Conservation (phyloP, 2,888 invertebrate genomes). For the Leptopilina drosophilae region DNA sequence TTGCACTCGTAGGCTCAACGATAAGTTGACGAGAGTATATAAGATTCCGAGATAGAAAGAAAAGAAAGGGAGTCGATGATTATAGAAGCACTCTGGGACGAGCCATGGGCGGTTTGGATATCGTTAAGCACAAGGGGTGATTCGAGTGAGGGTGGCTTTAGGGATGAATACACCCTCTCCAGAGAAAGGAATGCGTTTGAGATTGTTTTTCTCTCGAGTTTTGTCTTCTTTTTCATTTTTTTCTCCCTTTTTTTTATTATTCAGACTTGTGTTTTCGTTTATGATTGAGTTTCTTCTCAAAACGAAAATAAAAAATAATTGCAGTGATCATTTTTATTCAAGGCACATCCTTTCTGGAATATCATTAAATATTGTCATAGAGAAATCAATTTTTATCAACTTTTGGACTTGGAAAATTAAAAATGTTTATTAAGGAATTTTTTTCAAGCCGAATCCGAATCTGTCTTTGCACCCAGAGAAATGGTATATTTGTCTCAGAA, state of each 20-base stretch:
- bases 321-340: constrained; percentile 10
- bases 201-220: constrained; percentile 15
- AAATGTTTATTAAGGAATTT: too few relatives aligned
- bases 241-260: constrained; percentile 6
- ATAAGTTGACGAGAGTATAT: constrained; percentile 28
- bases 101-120: constrained; percentile 52
- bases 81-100: constrained; percentile 37
- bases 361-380: too few relatives aligned
- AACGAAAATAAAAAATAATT: constrained; percentile 23
- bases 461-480: too few relatives aligned
- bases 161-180: constrained; percentile 45
- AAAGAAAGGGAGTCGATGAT: constrained; percentile 32
- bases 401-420: too few relatives aligned
- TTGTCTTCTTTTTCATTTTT: too few relatives aligned
- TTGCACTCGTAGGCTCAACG: constrained; percentile 31
- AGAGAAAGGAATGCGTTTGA: constrained; percentile 46
- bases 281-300: constrained; percentile 28
- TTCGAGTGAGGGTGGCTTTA: constrained; percentile 48
- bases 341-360: too few relatives aligned
- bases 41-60: constrained; percentile 14
- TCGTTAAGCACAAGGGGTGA: constrained; percentile 48
- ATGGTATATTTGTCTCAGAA: too few relatives aligned
- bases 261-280: constrained; percentile 35
- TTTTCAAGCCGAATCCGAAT: too few relatives aligned
- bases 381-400: too few relatives aligned